Base-by-base conservation (phyloP, 2,797 vertebrate species). In the Eospalax fontanierii region DNA sequence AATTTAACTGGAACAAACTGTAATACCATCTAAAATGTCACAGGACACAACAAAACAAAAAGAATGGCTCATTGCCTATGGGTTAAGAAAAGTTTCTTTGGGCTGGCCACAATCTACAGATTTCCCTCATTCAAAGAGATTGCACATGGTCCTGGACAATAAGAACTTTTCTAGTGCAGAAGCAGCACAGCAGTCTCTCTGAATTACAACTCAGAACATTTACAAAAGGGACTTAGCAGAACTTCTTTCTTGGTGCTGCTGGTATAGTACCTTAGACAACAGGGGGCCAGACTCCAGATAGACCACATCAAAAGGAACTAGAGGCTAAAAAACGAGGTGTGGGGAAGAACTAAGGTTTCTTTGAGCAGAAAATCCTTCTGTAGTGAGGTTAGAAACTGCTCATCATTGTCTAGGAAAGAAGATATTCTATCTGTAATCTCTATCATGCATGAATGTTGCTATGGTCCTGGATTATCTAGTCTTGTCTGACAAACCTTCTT, bases 51-150 rank as follows among this genome's bases (percentile, higher is more conserved):
- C 68, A 91, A 22, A 94, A 28, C 57, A 81, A 91, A 95, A 93
- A 66, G 43, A 80, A n/a, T 88, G 87, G 93, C 15, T 93, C 71
- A 66, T 0, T 82, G 68, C 70, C 76, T 84, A 2, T 7, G 83
- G 40, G 81, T 90, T 90, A 84, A n/a, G 89, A 82, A 91, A 92
- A 90, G 57, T 73, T 95, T 86, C 83, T 87, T 85, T 92, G 74
- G 30, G 73, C 75, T 83, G 61, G 46, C 71, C 40, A 88, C 83
- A 86, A 85, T 57, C 84, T 76, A 87, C 82, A 90, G 71, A 88
- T n/a, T 26, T 94, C 40, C 57, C 83, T 94, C 40, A 35, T 26
- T 93, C 65, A 18, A 85, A 92, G 46, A 81, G 50, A 65, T 9
- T 9, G 18, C 50, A 87, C 6, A 0, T 61, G 30, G 79, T 30